Conservation (phyloP, 1,140 invertebrate species). For the Sesamia nonagrioides region DNA sequence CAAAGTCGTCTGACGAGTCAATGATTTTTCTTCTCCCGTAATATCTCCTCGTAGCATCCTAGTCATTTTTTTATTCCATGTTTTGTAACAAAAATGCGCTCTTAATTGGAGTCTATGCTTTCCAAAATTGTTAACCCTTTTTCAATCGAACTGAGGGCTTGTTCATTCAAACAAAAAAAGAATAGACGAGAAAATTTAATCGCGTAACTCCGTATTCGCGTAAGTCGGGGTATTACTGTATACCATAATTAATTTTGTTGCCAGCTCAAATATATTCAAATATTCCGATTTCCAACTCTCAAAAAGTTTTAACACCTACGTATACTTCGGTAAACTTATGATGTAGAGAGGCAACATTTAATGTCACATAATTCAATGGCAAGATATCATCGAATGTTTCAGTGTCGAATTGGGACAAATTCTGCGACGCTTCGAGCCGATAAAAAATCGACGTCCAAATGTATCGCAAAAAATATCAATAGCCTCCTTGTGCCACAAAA, state of each 20-base stretch:
- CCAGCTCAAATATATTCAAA: conserved; percentile 2
- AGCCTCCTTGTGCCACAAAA: conserved; percentile 37
- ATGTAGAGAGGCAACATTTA: conserved; percentile 37
- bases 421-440: not conserved
- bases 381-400: conserved; percentile 21
- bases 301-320: conserved; percentile 5
- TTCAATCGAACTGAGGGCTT: no score
- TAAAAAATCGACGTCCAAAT: conserved; percentile 9
- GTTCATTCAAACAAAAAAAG: no score
- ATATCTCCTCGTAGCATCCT: no score
- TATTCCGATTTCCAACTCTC: not conserved
- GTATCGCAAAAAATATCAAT: not conserved
- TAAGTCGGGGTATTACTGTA: no score
- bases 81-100: no score
- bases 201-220: no score
- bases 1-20: no score
- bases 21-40: no score
- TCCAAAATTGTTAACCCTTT: no score
- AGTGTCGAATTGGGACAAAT: conserved; percentile 15
- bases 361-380: conserved; percentile 43
- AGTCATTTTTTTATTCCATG: no score
- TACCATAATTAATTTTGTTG: not conserved
- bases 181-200: no score
- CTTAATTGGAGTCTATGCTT: no score
- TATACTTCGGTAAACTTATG: conserved; percentile 17